Evolutionary conservation across 2,797 vertebrate species (phyloP).

Genomic region (Nannoperca obscura): DNA sequence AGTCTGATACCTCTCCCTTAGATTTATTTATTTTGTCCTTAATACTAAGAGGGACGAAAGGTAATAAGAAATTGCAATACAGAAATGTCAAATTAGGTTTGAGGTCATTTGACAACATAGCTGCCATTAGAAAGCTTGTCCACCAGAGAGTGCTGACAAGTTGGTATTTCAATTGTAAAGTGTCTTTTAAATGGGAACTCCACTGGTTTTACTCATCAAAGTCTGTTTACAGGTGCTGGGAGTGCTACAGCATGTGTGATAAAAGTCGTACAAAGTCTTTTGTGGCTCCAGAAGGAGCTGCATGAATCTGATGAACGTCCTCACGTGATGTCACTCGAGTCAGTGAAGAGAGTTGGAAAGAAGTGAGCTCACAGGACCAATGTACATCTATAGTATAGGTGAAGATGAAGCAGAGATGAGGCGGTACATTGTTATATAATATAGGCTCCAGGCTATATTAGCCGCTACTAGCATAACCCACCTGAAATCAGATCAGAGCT

Average conservation of each 20-base stretch:
- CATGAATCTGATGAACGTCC: neutral
- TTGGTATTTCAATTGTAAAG: neutral
- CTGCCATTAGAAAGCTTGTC: neutral
- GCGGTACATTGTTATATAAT: too few species aligned
- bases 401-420: too few species aligned
- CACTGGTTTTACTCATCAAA: neutral
- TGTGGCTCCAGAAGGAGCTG: too few species aligned
- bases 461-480: neutral
- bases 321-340: slow-evolving; percentile 3
- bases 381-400: too few species aligned
- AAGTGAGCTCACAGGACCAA: too few species aligned
- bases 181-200: neutral
- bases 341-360: too few species aligned
- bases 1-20: too few species aligned
- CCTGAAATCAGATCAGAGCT: neutral
- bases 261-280: neutral
- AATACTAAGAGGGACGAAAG: neutral
- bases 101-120: neutral
- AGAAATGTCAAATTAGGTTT: neutral
- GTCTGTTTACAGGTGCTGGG: neutral
- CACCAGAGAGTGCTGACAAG: neutral
- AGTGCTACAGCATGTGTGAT: neutral
- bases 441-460: neutral
- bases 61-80: too few species aligned
- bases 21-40: too few species aligned